Conservation (phyloP, 2,113 vertebrate genomes). For the Otolemur garnettii region DNA sequence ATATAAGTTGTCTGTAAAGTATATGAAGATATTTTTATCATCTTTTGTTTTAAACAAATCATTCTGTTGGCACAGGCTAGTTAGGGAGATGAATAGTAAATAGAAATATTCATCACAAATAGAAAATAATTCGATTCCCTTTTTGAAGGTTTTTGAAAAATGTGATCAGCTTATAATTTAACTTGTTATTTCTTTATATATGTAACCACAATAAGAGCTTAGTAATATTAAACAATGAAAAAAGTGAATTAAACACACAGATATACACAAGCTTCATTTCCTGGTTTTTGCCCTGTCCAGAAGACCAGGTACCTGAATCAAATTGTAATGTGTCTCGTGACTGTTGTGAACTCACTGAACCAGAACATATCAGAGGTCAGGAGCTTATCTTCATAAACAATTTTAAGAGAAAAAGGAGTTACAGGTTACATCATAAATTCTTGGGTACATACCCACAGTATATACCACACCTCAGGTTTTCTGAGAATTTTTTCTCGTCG, state of each 20-base stretch:
- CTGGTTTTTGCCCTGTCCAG: slow-evolving; percentile 2
- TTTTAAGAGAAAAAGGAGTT: slow-evolving; percentile 63
- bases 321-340: slow-evolving; percentile 13
- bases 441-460: not conserved
- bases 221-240: slow-evolving; percentile 25
- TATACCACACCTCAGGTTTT: not conserved
- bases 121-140: not conserved
- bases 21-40: not conserved
- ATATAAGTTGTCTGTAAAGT: not conserved
- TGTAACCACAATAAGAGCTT: not conserved
- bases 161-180: not conserved
- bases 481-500: slow-evolving; percentile 40
- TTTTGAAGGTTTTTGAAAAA: slow-evolving; percentile 18
- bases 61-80: not conserved
- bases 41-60: slow-evolving; percentile 37
- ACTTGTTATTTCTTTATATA: not conserved
- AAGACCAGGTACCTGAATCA: not conserved
- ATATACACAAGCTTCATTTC: slow-evolving; percentile 32
- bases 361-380: slow-evolving; percentile 33
- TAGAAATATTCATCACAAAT: slow-evolving; percentile 7
- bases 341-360: slow-evolving; percentile 45
- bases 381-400: slow-evolving; percentile 32
- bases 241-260: not conserved
- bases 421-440: slow-evolving; percentile 47
- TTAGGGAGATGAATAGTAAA: not conserved